Base-by-base conservation (phyloP, 2,797 vertebrate genomes). In the Mormyrus hasselquistii region DNA sequence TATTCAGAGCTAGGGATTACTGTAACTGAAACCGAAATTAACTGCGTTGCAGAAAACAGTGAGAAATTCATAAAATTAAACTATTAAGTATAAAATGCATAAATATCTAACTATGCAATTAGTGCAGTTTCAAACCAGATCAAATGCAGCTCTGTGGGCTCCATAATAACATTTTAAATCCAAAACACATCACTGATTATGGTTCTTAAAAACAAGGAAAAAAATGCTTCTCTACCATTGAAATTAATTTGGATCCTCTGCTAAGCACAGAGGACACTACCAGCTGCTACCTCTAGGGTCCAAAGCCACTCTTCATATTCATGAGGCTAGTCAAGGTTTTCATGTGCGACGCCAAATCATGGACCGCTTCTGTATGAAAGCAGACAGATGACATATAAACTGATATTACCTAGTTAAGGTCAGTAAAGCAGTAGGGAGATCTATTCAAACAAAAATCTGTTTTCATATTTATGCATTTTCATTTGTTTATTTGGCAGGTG, bases 201-300 rank as follows among this genome's bases (percentile, higher is more conserved):
- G 92, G 88, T 89, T 93, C 94, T 95, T 94, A 95, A 95, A 94
- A 92, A 73, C 29, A 47, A 52, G 44, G 49, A 14, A 84, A 84
- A 84, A 84, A 84, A 57, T 22, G 94, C 94, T 95, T 95, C 94
- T 93, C 92, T 94, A 94, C 94, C 94, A 95, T 95, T 95, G 95
- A 95, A 96, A 96, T 95, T 92, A 94, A 95, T 96, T 95, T 93
- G 94, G 95, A 93, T 93, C 93, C 94, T 93, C 88, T 82, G 93
- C 92, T 92, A 92, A 93, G 90, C 84, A 89, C 87, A 76, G 90
- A 92, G 91, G 92, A 91, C 93, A 92, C 93, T 92, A 93, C 92
- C 95, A 96, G 95, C 95, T 95, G 94, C 94, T 94, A 91, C 93
- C 92, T 94, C 94, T 94, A 93, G 93, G 92, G 89, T 93, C 94